These are phyloP conservation scores for Holacanthella duospinosa DNA, from an alignment of 2,888 invertebrate genomes.

Conservation along the genomic window DNA sequence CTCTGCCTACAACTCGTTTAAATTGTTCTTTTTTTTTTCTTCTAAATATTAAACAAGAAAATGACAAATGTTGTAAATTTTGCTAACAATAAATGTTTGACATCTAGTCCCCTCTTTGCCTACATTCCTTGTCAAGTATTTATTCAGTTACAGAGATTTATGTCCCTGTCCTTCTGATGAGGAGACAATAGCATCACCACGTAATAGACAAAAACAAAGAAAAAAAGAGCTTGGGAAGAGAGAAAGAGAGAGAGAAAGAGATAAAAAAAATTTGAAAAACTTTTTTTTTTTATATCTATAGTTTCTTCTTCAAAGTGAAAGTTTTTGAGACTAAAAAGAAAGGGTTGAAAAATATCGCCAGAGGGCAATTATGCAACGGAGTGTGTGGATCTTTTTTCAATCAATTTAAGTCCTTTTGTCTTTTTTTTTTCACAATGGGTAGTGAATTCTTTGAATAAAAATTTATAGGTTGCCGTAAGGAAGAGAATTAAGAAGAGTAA, in stretches of 20 bases:
- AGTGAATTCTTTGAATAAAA: no score
- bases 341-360: background rate
- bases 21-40: background rate
- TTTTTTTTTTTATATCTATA: no score
- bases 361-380: background rate
- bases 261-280: no score
- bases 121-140: background rate
- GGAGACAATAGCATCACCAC: background rate
- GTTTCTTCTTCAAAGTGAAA: background rate
- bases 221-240: background rate
- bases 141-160: background rate
- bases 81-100: background rate
- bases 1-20: background rate
- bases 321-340: background rate
- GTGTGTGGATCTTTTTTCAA: background rate
- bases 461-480: background rate
- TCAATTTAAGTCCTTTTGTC: conserved; percentile 1
- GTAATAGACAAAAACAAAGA: no score
- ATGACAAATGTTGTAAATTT: background rate
- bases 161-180: background rate
- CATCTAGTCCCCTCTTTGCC: background rate
- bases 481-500: background rate
- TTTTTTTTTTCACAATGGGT: background rate
- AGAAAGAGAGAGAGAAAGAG: background rate
- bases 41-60: background rate